phyloP scores from a whole-genome alignment of 2,888 invertebrate genomes.

The Alviniconcha strummeri region DNA sequence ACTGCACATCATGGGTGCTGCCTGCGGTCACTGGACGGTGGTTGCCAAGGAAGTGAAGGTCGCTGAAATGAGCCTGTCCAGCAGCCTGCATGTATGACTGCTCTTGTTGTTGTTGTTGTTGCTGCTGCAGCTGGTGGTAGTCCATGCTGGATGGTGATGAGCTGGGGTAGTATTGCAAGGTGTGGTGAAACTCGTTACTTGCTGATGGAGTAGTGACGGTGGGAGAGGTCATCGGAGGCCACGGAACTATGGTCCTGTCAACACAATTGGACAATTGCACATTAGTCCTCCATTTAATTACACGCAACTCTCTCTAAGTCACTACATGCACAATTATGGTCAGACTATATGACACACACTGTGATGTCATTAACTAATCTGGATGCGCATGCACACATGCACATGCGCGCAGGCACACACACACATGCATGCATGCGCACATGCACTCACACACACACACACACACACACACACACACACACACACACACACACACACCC shows the following conservation, averaged over 20 bases:
- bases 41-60: no score
- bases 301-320: no score
- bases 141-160: background rate
- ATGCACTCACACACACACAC: no score
- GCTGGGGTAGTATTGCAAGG: conserved; percentile 9
- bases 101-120: conserved; percentile 1
- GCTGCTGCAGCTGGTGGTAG: conserved; percentile 9
- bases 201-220: conserved; percentile 31
- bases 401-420: no score
- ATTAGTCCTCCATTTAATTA: background rate
- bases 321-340: no score
- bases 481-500: no score
- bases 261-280: background rate
- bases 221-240: conserved; percentile 31
- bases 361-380: no score
- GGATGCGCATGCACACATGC: no score
- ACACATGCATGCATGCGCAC: no score
- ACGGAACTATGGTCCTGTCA: conserved; percentile 31
- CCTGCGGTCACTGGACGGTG: background rate
- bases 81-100: background rate
- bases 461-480: no score
- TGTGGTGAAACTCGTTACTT: conserved; percentile 3
- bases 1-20: background rate
- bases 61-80: background rate
- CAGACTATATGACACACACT: no score